Evolutionary conservation across 2,888 invertebrate species (phyloP), one percentile per base, ranked within the genome.

Genomic region (Crematogaster levior): DNA sequence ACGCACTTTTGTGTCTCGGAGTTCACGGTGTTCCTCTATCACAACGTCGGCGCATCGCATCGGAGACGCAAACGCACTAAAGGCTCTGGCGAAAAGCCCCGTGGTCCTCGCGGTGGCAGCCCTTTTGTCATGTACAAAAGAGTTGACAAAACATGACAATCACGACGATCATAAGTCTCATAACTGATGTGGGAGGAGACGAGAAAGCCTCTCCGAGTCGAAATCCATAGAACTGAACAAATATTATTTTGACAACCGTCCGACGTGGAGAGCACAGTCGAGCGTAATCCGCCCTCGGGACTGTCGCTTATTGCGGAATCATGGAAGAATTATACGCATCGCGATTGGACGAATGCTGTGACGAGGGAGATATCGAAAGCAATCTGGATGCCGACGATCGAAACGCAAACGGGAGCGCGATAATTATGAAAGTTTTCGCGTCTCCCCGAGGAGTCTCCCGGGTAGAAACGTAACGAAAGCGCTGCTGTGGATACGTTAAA

Each of bases 141-240:
- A 93, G 93, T 94, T 94, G 93, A 93, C 94, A 93, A 93, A 93
- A 93, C 92, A 93, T 92, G 93, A 93, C 94, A 93, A 93, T 94
- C 93, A 92, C 91, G 88, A 90, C 89, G 84, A 84, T 88, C 84
- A 86, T 90, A 89, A 90, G 89, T 89, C 89, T 90, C 89, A 89
- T 88, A 89, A 91, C 88, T 79, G 87, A 83, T 81, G 90, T 84
- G 88, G 88, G 90, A 87, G 90, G 88, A 88, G 83, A 85, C 84
- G 88, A 89, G 86, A 90, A 88, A 88, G 86, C 84, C 63, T 43
- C 37, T 63, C 65, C 61, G 82, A 84, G 77, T 84, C 77, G 84
- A 81, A 53, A 43, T 68, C 68, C 30, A 24, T 53, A 60, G 66
- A 77, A 68, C 81, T 87, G 87, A 86, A 90, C 91, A 92, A 92